Percentiles rank a stretch among this genome's conserved stretches.
phyloP scores from a whole-genome alignment of 2,888 invertebrate species.

The Caenorhabditis plicata region DNA sequence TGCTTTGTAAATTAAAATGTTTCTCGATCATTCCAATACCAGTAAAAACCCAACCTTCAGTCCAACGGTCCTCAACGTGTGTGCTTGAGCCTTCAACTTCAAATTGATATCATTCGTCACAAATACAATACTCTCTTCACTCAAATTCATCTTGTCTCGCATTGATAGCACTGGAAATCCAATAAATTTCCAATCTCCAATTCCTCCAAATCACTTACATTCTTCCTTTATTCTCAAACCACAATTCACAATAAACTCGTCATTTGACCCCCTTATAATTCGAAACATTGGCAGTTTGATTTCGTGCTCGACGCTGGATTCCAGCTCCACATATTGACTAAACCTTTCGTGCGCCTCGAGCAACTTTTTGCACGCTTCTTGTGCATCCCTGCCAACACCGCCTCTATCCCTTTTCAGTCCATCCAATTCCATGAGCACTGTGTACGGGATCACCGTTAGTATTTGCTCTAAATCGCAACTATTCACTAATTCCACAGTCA shows the following conservation, averaged over 20 bases:
- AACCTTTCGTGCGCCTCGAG: not conserved
- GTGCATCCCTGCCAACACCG: not conserved
- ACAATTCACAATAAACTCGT: conserved; percentile 13
- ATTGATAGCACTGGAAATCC: conserved; percentile 7
- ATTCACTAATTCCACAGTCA: not conserved
- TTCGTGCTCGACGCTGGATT: conserved; percentile 4
- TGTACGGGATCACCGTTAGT: conserved; percentile 10
- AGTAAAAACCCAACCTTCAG: too few relatives aligned
- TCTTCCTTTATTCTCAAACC: conserved; percentile 9
- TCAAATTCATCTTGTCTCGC: not conserved
- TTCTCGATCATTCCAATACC: too few relatives aligned
- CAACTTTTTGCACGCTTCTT: too few relatives aligned
- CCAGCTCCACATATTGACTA: conserved; percentile 2
- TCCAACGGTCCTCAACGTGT: conserved; percentile 1
- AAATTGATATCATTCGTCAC: conserved; percentile 7
- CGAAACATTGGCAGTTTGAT: not conserved
- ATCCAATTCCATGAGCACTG: conserved; percentile 9
- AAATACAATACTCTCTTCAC: not conserved
- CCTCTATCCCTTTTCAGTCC: conserved; percentile 6
- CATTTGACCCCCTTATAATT: not conserved
- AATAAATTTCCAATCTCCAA: not conserved
- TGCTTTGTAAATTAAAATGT: too few relatives aligned
- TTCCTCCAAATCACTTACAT: conserved; percentile 2
- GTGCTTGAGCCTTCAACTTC: conserved; percentile 7
- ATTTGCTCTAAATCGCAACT: conserved; percentile 7